A percentile compares a stretch with the other conserved stretches of the same genome.
Evolutionary conservation across 2,797 vertebrate species (phyloP).

Genomic region (Chiroxiphia lanceolata): DNA sequence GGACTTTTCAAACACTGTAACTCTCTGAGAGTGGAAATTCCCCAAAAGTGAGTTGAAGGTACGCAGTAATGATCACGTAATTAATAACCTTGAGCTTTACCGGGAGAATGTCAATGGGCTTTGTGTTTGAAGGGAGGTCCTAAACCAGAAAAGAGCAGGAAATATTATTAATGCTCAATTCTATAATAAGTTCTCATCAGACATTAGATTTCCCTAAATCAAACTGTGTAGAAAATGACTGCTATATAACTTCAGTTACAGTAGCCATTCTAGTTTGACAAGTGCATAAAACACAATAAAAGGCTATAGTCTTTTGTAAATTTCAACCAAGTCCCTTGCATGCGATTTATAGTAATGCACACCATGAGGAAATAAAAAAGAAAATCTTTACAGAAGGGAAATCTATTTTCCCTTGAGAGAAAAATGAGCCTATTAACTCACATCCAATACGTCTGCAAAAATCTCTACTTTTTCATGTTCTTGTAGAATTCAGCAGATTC

Average conservation of each 20-base stretch:
- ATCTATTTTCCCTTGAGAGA: background rate
- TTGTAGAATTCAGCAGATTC: background rate
- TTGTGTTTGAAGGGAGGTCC: background rate
- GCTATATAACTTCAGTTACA: background rate
- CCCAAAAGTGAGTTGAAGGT: background rate
- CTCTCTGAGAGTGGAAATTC: background rate
- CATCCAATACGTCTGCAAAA: background rate
- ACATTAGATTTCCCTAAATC: background rate
- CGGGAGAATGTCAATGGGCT: background rate
- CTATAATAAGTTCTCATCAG: background rate
- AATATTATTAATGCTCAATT: background rate
- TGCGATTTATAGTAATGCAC: background rate
- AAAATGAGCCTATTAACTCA: conserved; percentile 7
- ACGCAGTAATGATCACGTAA: background rate
- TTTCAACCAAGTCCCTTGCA: background rate
- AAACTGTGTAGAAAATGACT: background rate
- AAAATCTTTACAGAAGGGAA: conserved; percentile 6
- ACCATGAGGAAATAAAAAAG: background rate
- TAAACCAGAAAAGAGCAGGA: background rate
- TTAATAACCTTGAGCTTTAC: background rate
- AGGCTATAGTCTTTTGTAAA: background rate
- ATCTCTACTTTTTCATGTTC: background rate
- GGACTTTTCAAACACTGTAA: background rate
- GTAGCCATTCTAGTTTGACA: conserved; percentile 22
- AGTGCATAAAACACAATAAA: conserved; percentile 45